These are phyloP conservation scores for Phyllotreta cruciferae DNA, from an alignment of 2,888 invertebrate genomes.

Conservation along the genomic window DNA sequence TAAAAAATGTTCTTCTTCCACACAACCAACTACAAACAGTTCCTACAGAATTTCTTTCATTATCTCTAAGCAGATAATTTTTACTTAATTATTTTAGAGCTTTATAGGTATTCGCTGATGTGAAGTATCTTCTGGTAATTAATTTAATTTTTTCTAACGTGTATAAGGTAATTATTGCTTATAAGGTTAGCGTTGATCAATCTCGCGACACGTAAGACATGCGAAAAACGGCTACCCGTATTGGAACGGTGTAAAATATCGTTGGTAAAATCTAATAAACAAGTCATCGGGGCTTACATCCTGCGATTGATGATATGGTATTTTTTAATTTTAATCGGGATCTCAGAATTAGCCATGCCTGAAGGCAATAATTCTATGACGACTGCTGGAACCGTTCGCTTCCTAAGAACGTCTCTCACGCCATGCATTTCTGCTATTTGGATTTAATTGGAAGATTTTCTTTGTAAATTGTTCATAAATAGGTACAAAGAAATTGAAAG, in stretches of 20 bases:
- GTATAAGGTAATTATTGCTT: conserved; percentile 14
- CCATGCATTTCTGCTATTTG: conserved; percentile 29
- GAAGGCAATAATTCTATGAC: conserved; percentile 50
- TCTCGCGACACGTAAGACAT: conserved; percentile 13
- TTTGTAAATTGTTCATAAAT: conserved; percentile 17
- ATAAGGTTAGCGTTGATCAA: conserved; percentile 17
- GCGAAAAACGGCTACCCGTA: conserved; percentile 10
- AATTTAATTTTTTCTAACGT: no score
- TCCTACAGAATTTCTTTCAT: no score
- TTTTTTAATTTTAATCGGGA: conserved; percentile 41
- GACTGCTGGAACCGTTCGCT: conserved; percentile 37
- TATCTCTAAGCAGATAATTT: no score
- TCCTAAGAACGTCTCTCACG: conserved; percentile 32
- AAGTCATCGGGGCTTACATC: conserved; percentile 54
- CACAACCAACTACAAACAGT: no score
- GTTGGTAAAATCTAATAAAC: conserved; percentile 49
- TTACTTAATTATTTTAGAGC: no score
- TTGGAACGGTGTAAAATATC: conserved; percentile 42
- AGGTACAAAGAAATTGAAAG: conserved; percentile 13
- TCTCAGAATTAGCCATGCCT: conserved; percentile 54
- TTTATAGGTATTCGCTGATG: no score
- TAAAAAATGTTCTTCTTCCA: no score
- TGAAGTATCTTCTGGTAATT: no score
- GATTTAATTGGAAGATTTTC: conserved; percentile 13
- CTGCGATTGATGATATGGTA: conserved; percentile 48